Base-by-base conservation (phyloP, 2,797 vertebrate species). In the Melanotaenia boesemani region DNA sequence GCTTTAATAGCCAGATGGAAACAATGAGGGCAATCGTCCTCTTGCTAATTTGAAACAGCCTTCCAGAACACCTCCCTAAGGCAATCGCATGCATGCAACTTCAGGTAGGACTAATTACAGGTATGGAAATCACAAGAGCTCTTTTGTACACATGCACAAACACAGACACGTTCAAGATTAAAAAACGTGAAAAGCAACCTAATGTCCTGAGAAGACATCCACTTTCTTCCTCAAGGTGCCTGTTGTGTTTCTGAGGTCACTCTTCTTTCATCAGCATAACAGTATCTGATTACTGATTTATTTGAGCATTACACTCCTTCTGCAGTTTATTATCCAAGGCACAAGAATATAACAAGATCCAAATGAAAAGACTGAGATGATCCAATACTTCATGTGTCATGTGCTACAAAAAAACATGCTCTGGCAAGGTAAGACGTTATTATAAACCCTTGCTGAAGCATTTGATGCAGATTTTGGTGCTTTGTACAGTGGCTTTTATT, bases 31-130 rank as follows among this genome's bases (percentile, higher is more conserved):
- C 89, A 88, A 90, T 88, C 81, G 67, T 80, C 91, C 91, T 91
- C 87, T 81, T 83, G 88, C 87, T 93, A 94, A 93, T 94, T 89
- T 86, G 80, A 91, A 91, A 88, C 89, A 89, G 92, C 74, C 89
- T 92, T 91, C 82, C 88, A 91, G 91, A 89, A 93, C 70, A 50
- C 89, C 82, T 93, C 90, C 92, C 92, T 61, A 56, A 92, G 91
- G 90, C 91, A 92, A 93, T 93, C 90, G 44, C 63, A 54, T 56
- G 89, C 87, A 88, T 63, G n/a, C 87, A 85, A 89, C 92, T 88
- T 89, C 89, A 94, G 90, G 91, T 92, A 92, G 76, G 79, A 82
- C 90, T 94, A 94, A 95, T 94, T 94, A 93, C 90, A 90, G 89
- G 89, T 90, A 89, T 88, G 86, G 81, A 91, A 93, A 90, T 91